Percentiles rank a stretch among this genome's conserved stretches.
These are phyloP conservation scores for Eristalis arbustorum DNA, from an alignment of 2,888 invertebrate species.

Conservation along the genomic window DNA sequence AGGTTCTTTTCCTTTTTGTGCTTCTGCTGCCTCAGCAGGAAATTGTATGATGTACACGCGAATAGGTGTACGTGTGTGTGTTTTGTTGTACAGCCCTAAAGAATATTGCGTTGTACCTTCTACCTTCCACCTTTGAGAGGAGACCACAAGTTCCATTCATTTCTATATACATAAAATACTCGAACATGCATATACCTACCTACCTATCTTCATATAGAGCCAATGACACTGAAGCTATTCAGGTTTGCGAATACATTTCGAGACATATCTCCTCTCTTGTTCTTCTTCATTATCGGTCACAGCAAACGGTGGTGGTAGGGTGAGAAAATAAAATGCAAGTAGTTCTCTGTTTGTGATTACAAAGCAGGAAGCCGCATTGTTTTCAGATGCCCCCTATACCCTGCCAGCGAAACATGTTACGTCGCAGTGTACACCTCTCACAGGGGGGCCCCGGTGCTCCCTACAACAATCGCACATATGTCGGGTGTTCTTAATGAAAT, in stretches of 20 bases:
- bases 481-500: constrained; percentile 48
- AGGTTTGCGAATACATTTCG: constrained; percentile 41
- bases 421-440: background rate
- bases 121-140: background rate
- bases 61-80: constrained; percentile 4
- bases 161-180: background rate
- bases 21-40: constrained; percentile 41
- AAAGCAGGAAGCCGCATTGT: constrained; percentile 48
- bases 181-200: constrained; percentile 5
- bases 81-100: constrained; percentile 17
- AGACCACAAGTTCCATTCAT: background rate
- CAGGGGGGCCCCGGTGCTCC: constrained; percentile 1
- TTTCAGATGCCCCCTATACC: background rate
- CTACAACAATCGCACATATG: constrained; percentile 34
- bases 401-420: background rate
- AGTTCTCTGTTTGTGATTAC: constrained; percentile 40
- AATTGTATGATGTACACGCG: constrained; percentile 10
- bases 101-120: constrained; percentile 45
- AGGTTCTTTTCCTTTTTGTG: constrained; percentile 46
- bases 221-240: constrained; percentile 62
- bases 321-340: constrained; percentile 38
- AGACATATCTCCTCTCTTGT: constrained; percentile 16
- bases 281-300: background rate
- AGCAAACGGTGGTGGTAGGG: constrained; percentile 4
- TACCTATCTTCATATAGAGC: constrained; percentile 36